Conservation (phyloP, 2,888 invertebrate genomes). For the Axea sp. region DNA sequence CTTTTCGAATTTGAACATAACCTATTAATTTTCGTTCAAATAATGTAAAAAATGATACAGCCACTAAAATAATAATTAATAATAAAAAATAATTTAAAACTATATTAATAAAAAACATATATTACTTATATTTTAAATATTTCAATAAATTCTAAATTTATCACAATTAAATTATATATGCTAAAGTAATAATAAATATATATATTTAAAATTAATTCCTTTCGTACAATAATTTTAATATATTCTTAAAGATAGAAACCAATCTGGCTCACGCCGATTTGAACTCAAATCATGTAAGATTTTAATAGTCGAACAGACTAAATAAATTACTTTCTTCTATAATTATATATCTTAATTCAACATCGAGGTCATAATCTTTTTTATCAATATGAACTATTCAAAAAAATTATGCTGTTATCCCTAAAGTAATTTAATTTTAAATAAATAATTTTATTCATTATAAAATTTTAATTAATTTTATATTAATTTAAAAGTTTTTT, state of each 20-base stretch:
- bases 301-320: constrained; percentile 91
- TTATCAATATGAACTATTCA: constrained; percentile 87
- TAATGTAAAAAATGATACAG: constrained; percentile 86
- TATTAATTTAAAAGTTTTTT: constrained; percentile 81
- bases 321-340: constrained; percentile 85
- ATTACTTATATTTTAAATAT: constrained; percentile 63
- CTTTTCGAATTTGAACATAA: constrained; percentile 87
- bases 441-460: constrained; percentile 73
- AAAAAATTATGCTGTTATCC: constrained; percentile 92
- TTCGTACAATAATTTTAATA: constrained; percentile 86
- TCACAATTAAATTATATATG: constrained; percentile 46
- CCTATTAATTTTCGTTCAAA: constrained; percentile 86
- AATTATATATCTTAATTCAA: constrained; percentile 88
- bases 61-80: constrained; percentile 80
- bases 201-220: constrained; percentile 82
- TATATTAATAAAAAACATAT: constrained; percentile 58
- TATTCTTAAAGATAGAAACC: constrained; percentile 89
- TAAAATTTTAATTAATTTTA: constrained; percentile 73
- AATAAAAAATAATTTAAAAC: constrained; percentile 10
- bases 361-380: constrained; percentile 92
- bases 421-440: constrained; percentile 86
- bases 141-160: constrained; percentile 53
- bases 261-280: constrained; percentile 92
- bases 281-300: constrained; percentile 94
- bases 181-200: constrained; percentile 63